A percentile compares a stretch with the other conserved stretches of the same genome.
These are phyloP conservation scores for Abrostola tripartita DNA, from an alignment of 2,888 invertebrate genomes.

Conservation along the genomic window DNA sequence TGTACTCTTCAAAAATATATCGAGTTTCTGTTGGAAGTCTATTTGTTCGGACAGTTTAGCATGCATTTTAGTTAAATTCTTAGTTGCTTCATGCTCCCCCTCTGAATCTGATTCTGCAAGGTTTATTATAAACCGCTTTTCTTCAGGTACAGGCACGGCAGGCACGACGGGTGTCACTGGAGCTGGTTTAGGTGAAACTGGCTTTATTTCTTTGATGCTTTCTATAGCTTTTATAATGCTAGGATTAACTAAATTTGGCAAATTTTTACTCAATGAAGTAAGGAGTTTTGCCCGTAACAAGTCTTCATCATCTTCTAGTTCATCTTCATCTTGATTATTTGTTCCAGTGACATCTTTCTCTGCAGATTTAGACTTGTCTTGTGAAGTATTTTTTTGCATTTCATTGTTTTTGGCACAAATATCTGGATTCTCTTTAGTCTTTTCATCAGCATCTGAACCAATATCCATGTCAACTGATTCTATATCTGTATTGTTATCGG, in stretches of 20 bases:
- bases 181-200: conserved; percentile 39
- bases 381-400: conserved; percentile 18
- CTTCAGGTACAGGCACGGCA: conserved; percentile 61
- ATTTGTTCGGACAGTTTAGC: conserved; percentile 78
- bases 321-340: conserved; percentile 66
- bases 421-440: conserved; percentile 64
- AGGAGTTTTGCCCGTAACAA: conserved; percentile 88
- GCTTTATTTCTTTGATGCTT: conserved; percentile 46
- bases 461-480: conserved; percentile 88
- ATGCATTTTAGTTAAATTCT: conserved; percentile 86
- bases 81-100: conserved; percentile 85
- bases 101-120: conserved; percentile 84
- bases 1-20: conserved; percentile 80
- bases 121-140: conserved; percentile 82
- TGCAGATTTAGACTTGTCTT: conserved; percentile 17
- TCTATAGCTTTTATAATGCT: conserved; percentile 61
- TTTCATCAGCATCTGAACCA: conserved; percentile 82
- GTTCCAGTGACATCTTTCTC: conserved; percentile 40
- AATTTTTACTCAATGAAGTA: conserved; percentile 88
- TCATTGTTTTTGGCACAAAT: conserved; percentile 44
- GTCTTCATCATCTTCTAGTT: conserved; percentile 89
- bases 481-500: conserved; percentile 81
- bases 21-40: conserved; percentile 83
- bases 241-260: conserved; percentile 77
- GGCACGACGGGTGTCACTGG: conserved; percentile 39